These are phyloP conservation scores for Dendrophyllia cribrosa DNA, from an alignment of 64 coral and sea anemone species.

Conservation along the genomic window DNA sequence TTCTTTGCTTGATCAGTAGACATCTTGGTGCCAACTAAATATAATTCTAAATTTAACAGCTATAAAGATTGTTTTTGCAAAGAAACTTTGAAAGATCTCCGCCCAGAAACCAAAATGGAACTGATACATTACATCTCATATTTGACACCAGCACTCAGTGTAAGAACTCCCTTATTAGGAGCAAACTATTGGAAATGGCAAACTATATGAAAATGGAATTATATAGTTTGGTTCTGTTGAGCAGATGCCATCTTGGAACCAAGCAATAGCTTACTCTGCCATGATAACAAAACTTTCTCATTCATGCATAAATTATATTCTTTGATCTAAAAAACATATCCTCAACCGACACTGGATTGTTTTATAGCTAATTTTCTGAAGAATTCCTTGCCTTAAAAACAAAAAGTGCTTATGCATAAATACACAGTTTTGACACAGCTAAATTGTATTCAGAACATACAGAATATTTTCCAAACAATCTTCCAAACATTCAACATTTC, in stretches of 20 bases:
- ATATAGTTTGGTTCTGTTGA: background rate
- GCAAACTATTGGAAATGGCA: too few species aligned
- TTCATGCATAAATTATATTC: slow-evolving; percentile 32
- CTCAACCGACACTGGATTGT: background rate
- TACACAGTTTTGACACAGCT: background rate
- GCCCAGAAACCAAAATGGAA: background rate
- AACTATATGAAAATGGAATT: background rate
- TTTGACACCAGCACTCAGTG: background rate
- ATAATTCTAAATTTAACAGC: background rate
- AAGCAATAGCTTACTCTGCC: background rate
- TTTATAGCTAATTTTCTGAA: too few species aligned
- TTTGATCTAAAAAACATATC: slow-evolving; percentile 17
- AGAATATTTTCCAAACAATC: too few species aligned
- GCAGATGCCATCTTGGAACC: background rate
- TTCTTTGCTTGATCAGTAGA: slow-evolving; percentile 6
- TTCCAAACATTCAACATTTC: too few species aligned
- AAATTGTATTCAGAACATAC: background rate
- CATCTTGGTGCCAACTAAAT: slow-evolving; percentile 4
- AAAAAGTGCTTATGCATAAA: too few species aligned
- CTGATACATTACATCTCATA: background rate
- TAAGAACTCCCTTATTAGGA: too few species aligned
- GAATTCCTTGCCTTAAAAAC: too few species aligned
- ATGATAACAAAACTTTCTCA: background rate
- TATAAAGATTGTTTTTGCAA: background rate
- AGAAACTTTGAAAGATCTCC: background rate